Conservation (phyloP, 2,113 vertebrate species). For the Phrynosoma platyrhinos region DNA sequence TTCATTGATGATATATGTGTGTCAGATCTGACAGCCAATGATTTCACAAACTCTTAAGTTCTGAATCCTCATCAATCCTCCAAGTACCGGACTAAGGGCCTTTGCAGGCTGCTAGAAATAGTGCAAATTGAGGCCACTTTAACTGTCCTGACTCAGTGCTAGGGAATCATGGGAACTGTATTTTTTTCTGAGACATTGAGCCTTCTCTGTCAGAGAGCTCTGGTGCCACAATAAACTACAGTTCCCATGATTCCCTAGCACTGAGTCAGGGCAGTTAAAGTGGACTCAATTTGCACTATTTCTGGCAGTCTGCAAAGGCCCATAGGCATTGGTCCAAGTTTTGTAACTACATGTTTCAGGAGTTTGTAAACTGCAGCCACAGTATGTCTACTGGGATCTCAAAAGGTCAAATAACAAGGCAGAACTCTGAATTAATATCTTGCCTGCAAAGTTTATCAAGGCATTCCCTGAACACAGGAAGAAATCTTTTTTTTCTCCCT, state of each 20-base stretch:
- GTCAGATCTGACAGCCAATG: neutral
- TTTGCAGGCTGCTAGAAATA: too few relatives aligned
- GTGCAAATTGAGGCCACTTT: too few relatives aligned
- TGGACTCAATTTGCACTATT: too few relatives aligned
- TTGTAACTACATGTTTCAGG: neutral
- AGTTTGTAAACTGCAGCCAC: neutral
- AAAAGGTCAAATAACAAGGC: neutral
- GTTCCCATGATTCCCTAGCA: too few relatives aligned
- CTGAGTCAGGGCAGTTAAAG: too few relatives aligned
- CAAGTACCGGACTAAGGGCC: too few relatives aligned
- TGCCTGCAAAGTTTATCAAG: neutral
- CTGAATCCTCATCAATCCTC: neutral
- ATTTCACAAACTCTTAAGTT: neutral
- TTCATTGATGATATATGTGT: neutral
- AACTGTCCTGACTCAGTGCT: too few relatives aligned
- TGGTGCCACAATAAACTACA: too few relatives aligned
- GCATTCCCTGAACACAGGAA: neutral
- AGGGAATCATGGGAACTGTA: too few relatives aligned
- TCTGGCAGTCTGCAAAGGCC: too few relatives aligned
- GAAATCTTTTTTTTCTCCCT: neutral
- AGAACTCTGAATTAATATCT: neutral
- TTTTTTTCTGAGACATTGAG: too few relatives aligned
- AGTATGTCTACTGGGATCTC: neutral
- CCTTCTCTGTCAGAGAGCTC: too few relatives aligned
- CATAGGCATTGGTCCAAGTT: neutral